These are phyloP conservation scores for Etheostoma nigrum DNA, from an alignment of 2,797 vertebrate genomes.

Conservation along the genomic window DNA sequence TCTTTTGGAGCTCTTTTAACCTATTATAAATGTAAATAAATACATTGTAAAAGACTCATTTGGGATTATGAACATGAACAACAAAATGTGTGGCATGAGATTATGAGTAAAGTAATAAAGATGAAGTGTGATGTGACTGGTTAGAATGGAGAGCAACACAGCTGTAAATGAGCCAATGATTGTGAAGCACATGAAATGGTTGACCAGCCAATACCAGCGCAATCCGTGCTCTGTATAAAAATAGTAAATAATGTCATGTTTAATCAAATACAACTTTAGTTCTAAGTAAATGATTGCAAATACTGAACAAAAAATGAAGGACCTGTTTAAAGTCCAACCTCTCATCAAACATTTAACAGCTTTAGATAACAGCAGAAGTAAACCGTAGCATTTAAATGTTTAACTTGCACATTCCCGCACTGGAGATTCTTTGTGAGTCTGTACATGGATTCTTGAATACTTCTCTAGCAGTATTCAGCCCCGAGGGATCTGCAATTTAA, in stretches of 20 bases:
- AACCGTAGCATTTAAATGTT: not conserved
- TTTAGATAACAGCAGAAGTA: not conserved
- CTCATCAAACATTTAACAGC: not conserved
- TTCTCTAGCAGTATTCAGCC: not conserved
- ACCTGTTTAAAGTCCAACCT: conserved; percentile 40
- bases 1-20: too few relatives aligned
- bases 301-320: not conserved
- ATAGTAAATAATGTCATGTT: not conserved
- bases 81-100: too few relatives aligned
- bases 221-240: not conserved
- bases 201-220: not conserved
- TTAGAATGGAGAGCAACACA: not conserved
- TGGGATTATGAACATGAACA: too few relatives aligned
- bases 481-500: not conserved
- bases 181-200: not conserved
- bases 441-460: not conserved
- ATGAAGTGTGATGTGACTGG: not conserved
- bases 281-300: not conserved
- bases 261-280: not conserved
- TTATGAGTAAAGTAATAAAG: not conserved
- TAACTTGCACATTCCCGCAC: not conserved
- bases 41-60: too few relatives aligned
- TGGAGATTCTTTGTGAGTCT: not conserved
- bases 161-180: not conserved
- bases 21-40: too few relatives aligned